A percentile compares a stretch with the other conserved stretches of the same genome.
Evolutionary conservation across 2,113 vertebrate species (phyloP).

Genomic region (Halichoerus grypus): DNA sequence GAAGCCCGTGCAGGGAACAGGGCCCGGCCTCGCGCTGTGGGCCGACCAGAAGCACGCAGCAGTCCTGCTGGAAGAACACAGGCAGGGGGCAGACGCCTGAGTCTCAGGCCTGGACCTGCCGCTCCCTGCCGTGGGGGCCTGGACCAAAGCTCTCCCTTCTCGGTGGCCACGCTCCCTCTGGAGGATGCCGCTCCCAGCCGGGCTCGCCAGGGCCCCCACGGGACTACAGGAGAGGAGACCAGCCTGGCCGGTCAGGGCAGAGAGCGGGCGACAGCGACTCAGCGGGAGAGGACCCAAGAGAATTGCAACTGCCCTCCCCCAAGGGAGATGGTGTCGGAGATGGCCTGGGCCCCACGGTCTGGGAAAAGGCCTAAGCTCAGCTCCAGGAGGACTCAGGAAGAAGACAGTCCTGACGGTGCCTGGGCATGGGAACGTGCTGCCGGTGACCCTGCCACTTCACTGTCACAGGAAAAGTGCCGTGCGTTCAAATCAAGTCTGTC

Average conservation of each 20-base stretch:
- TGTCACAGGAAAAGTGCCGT: background rate
- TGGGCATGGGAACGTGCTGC: rapidly evolving
- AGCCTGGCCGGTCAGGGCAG: no score
- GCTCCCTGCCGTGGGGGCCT: rapidly evolving
- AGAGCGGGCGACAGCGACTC: rapidly evolving
- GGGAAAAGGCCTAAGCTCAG: rapidly evolving
- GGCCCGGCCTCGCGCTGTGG: rapidly evolving
- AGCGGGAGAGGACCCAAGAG: background rate
- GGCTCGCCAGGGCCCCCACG: rapidly evolving
- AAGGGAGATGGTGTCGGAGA: rapidly evolving
- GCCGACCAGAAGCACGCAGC: rapidly evolving
- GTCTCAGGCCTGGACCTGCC: background rate
- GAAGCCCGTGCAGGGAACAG: rapidly evolving
- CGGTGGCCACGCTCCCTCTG: background rate
- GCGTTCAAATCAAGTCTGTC: background rate
- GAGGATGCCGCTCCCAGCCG: rapidly evolving
- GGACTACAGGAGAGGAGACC: rapidly evolving
- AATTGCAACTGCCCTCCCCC: rapidly evolving
- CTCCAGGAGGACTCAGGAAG: rapidly evolving
- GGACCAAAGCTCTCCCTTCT: background rate
- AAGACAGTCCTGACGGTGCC: rapidly evolving
- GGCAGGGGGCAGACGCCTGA: rapidly evolving
- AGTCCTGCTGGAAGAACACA: background rate
- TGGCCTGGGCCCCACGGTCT: rapidly evolving
- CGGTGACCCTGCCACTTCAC: no score